These are phyloP conservation scores for Drosophila dives DNA, from an alignment of 2,888 invertebrate species.

Conservation along the genomic window DNA sequence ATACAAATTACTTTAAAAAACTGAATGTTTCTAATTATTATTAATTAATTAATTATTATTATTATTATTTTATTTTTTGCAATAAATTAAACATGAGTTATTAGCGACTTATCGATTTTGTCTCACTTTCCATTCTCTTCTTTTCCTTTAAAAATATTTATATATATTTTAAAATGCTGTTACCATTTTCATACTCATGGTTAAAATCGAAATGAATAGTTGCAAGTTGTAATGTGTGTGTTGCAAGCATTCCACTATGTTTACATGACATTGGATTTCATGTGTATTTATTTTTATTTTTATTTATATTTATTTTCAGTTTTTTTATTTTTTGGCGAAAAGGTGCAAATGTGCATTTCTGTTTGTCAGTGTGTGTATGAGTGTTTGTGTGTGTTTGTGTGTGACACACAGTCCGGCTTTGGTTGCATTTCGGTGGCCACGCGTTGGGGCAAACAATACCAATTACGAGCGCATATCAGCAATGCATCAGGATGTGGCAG, in stretches of 20 bases:
- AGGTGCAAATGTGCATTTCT: slow-evolving; percentile 48
- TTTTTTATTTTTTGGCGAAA: slow-evolving; percentile 30
- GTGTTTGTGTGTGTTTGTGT: slow-evolving; percentile 2
- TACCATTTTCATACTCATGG: slow-evolving; percentile 11
- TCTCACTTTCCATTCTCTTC: background rate
- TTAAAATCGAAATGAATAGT: slow-evolving; percentile 70
- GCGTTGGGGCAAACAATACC: slow-evolving; percentile 74
- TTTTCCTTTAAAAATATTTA: background rate
- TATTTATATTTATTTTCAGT: background rate
- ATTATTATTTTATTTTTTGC: background rate
- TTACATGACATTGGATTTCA: slow-evolving; percentile 52
- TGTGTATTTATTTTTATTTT: slow-evolving; percentile 14
- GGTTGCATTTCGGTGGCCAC: slow-evolving; percentile 42
- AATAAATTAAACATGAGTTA: background rate
- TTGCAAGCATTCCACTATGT: slow-evolving; percentile 7
- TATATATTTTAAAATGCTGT: background rate
- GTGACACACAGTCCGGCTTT: slow-evolving; percentile 21
- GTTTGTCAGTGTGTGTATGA: slow-evolving; percentile 22
- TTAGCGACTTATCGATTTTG: background rate
- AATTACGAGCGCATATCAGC: slow-evolving; percentile 71
- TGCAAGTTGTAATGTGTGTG: slow-evolving; percentile 48
- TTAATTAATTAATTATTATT: background rate
- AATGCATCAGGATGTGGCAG: slow-evolving; percentile 60
- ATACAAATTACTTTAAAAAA: background rate
- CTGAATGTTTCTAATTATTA: background rate